Evolutionary conservation across 2,113 vertebrate genomes (phyloP).

Genomic region (Ovis canadensis): DNA sequence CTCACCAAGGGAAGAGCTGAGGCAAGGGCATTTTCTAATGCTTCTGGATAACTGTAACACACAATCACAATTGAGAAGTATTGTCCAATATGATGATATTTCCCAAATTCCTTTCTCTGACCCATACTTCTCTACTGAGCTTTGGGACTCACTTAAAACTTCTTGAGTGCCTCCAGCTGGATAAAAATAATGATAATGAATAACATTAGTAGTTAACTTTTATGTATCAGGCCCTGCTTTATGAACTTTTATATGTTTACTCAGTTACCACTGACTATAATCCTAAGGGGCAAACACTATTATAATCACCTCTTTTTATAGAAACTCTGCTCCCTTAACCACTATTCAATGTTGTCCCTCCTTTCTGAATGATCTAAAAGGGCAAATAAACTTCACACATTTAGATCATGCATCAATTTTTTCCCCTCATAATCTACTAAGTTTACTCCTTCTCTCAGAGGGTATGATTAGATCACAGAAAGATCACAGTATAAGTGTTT

Average conservation of each 20-base stretch:
- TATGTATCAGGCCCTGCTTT: not conserved
- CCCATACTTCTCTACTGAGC: not conserved
- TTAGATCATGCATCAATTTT: not conserved
- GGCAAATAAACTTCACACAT: not conserved
- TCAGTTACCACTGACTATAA: not conserved
- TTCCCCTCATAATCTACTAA: not conserved
- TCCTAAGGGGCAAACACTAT: not conserved
- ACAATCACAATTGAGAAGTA: not conserved
- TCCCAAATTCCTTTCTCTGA: not conserved
- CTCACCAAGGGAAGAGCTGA: fast-evolving
- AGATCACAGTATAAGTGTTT: not conserved
- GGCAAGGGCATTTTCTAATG: not conserved
- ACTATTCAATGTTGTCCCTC: not conserved
- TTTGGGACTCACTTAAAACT: not conserved
- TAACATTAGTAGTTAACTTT: not conserved
- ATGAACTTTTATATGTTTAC: not conserved
- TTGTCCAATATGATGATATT: not conserved
- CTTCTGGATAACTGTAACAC: not conserved
- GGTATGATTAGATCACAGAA: not conserved
- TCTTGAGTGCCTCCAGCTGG: not conserved
- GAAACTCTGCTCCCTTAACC: not conserved
- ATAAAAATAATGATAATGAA: not conserved
- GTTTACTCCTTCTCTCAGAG: not conserved
- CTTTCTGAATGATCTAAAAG: not conserved
- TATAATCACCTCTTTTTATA: not conserved